These are phyloP conservation scores for Ceratosolen fusciceps DNA, from an alignment of 1,140 invertebrate genomes.

Conservation along the genomic window DNA sequence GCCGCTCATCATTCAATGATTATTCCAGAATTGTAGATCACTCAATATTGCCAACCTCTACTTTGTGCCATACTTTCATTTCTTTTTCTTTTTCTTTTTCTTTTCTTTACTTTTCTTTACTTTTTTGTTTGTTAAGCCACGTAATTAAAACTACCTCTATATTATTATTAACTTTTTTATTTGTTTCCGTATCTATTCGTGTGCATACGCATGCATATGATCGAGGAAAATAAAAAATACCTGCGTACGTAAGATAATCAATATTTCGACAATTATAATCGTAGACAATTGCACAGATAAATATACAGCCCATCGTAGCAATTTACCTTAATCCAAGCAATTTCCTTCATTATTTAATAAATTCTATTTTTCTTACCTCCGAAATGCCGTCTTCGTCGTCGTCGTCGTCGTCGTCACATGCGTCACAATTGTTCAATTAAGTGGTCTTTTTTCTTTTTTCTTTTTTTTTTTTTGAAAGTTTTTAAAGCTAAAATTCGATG, in stretches of 20 bases:
- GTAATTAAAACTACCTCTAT: background rate
- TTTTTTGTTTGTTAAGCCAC: background rate
- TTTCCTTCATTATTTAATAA: constrained; percentile 19
- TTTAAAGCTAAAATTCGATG: constrained; percentile 22
- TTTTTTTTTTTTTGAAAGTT: constrained; percentile 38
- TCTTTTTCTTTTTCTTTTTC: too few species aligned
- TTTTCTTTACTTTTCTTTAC: too few species aligned
- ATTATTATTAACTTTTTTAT: too few species aligned
- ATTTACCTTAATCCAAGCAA: constrained; percentile 21
- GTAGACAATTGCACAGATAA: background rate
- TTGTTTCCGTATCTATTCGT: constrained; percentile 7
- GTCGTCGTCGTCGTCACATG: too few species aligned
- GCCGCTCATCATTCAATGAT: constrained; percentile 1
- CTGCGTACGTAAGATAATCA: background rate
- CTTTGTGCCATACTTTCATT: too few species aligned
- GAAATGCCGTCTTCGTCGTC: too few species aligned
- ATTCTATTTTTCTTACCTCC: background rate
- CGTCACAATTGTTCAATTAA: constrained; percentile 22
- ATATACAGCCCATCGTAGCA: background rate
- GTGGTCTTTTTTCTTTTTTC: too few species aligned
- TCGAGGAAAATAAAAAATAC: background rate
- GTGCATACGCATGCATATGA: background rate
- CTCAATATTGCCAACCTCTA: background rate
- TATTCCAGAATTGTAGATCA: background rate
- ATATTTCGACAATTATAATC: constrained; percentile 15